These are phyloP conservation scores for Phymanthus crucifer DNA, from an alignment of 92 coral and sea anemone species.

Conservation along the genomic window DNA sequence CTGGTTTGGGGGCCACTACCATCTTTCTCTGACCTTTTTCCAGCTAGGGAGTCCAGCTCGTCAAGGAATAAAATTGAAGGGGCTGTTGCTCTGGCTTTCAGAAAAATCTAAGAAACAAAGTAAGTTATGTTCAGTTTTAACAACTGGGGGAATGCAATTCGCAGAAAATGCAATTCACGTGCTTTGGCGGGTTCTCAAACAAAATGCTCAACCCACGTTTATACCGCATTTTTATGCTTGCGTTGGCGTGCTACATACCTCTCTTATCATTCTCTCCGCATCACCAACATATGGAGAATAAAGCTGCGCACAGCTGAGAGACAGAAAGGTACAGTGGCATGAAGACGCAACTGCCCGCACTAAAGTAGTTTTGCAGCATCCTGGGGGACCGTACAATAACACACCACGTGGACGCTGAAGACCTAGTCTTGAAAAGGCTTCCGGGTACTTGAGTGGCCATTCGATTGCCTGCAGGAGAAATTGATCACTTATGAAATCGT, in stretches of 20 bases:
- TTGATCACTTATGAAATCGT: background rate
- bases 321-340: slow-evolving; percentile 85
- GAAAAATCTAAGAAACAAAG: slow-evolving; percentile 63
- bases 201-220: too few relatives aligned
- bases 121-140: background rate
- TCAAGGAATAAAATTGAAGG: slow-evolving; percentile 90
- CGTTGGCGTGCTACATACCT: slow-evolving; percentile 41
- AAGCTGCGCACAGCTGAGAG: slow-evolving; percentile 98
- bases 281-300: slow-evolving; percentile 96
- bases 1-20: slow-evolving; percentile 66
- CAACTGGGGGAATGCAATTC: too few relatives aligned
- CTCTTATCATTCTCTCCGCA: slow-evolving; percentile 86
- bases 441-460: slow-evolving; percentile 93
- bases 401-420: slow-evolving; percentile 88
- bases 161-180: too few relatives aligned
- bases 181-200: too few relatives aligned
- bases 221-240: too few relatives aligned
- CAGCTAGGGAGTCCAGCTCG: slow-evolving; percentile 87
- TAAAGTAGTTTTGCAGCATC: slow-evolving; percentile 94
- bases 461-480: slow-evolving; percentile 75
- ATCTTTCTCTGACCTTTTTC: slow-evolving; percentile 70
- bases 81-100: slow-evolving; percentile 94
- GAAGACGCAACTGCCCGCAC: slow-evolving; percentile 92
- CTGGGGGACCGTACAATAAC: slow-evolving; percentile 96
- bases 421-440: slow-evolving; percentile 87